Conservation (phyloP, 2,888 invertebrate genomes). For the Zygogramma bicolorata region DNA sequence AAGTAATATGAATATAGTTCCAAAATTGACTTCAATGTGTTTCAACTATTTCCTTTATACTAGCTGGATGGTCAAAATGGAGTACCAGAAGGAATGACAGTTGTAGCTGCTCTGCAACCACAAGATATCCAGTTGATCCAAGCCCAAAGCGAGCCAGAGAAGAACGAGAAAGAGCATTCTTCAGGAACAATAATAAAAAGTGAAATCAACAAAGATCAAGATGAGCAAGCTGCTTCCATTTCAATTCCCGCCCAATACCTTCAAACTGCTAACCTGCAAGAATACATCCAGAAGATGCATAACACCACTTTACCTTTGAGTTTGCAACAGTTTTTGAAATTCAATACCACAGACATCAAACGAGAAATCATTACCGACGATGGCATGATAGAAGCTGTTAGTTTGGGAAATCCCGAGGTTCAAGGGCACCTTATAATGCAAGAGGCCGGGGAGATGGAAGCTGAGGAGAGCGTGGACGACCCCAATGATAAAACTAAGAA, state of each 20-base stretch:
- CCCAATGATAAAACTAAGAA: conserved; percentile 70
- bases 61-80: conserved; percentile 67
- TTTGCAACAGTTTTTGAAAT: conserved; percentile 75
- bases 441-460: conserved; percentile 62
- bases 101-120: conserved; percentile 76
- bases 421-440: conserved; percentile 61
- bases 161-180: conserved; percentile 63
- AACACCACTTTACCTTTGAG: conserved; percentile 69
- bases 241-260: conserved; percentile 70
- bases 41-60: conserved; percentile 20
- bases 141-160: conserved; percentile 59
- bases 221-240: conserved; percentile 58
- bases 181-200: conserved; percentile 70
- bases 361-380: conserved; percentile 69
- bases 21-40: no score
- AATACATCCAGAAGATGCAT: conserved; percentile 67
- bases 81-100: conserved; percentile 74
- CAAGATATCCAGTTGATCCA: conserved; percentile 77
- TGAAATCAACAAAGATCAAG: conserved; percentile 53
- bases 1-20: no score
- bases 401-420: conserved; percentile 63
- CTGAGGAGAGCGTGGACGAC: conserved; percentile 61
- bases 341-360: conserved; percentile 70
- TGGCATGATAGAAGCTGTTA: conserved; percentile 67
- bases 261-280: conserved; percentile 69